Evolutionary conservation across 2,888 invertebrate genomes (phyloP).

Genomic region (Brenthis hecate): DNA sequence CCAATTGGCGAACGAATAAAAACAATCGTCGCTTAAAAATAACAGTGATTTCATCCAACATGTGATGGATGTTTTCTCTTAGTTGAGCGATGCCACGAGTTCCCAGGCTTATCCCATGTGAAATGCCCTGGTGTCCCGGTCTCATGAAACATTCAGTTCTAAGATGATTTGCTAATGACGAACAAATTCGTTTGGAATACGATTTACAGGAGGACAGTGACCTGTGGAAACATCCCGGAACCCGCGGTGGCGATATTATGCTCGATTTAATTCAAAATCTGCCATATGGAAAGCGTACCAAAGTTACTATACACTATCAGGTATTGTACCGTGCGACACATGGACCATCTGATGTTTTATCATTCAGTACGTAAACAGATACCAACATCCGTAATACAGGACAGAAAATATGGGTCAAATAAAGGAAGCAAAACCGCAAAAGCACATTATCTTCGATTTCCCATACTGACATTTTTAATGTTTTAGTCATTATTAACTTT

Average conservation of each 20-base stretch:
- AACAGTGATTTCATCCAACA: constrained; percentile 82
- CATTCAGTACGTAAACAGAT: constrained; percentile 58
- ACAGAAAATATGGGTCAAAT: constrained; percentile 60
- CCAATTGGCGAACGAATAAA: constrained; percentile 82
- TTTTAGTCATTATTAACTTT: constrained; percentile 16
- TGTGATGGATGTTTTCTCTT: constrained; percentile 75
- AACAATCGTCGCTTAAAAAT: constrained; percentile 82
- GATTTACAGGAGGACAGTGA: constrained; percentile 41
- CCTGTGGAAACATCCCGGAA: constrained; percentile 35
- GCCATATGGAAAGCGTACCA: constrained; percentile 61
- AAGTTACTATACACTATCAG: constrained; percentile 44
- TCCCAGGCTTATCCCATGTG: constrained; percentile 72
- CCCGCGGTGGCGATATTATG: constrained; percentile 31
- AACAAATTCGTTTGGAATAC: constrained; percentile 46
- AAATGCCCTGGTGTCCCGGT: constrained; percentile 64
- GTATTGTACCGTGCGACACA: constrained; percentile 40
- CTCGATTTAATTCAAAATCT: constrained; percentile 39
- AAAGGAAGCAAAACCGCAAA: constrained; percentile 77
- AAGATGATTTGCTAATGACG: constrained; percentile 62
- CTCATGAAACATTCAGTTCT: constrained; percentile 63
- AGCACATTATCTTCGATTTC: constrained; percentile 19
- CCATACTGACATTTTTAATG: constrained; percentile 10
- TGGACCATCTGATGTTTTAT: constrained; percentile 63
- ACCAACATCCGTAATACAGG: constrained; percentile 68
- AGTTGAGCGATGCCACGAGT: constrained; percentile 60